phyloP scores from a whole-genome alignment of 2,113 vertebrate species.

The Engraulis encrasicolus region DNA sequence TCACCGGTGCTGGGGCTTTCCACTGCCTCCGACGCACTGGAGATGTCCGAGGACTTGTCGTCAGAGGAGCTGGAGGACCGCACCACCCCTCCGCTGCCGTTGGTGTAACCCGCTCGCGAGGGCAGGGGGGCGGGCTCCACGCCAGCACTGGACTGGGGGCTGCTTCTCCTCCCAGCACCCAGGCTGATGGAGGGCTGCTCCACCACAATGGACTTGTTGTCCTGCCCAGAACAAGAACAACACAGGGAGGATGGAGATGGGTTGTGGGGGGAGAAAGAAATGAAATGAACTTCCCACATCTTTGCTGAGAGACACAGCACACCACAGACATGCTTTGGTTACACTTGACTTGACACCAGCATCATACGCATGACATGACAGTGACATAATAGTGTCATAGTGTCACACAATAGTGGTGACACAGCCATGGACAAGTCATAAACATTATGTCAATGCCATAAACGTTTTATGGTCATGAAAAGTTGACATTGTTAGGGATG shows the following conservation, averaged over 20 bases:
- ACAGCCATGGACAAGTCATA: too few relatives aligned
- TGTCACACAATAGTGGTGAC: too few relatives aligned
- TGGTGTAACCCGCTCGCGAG: background rate
- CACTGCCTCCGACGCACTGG: constrained; percentile 91
- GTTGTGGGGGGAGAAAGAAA: constrained; percentile 23
- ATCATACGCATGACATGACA: too few relatives aligned
- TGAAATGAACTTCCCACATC: background rate
- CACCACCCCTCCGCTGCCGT: constrained; percentile 72
- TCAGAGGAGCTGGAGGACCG: constrained; percentile 80
- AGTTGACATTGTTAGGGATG: too few relatives aligned
- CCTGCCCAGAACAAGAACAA: constrained; percentile 69
- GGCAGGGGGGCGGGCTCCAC: constrained; percentile 73
- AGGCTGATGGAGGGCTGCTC: constrained; percentile 89
- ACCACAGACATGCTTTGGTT: background rate
- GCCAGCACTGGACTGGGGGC: constrained; percentile 68
- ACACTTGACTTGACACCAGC: too few relatives aligned
- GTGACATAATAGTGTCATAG: too few relatives aligned
- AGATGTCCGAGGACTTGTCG: constrained; percentile 91
- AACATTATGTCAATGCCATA: too few relatives aligned
- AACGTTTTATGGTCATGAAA: too few relatives aligned
- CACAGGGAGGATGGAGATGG: background rate
- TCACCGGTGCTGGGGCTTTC: constrained; percentile 85
- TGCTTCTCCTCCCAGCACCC: constrained; percentile 80
- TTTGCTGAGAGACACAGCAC: background rate
- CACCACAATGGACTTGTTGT: constrained; percentile 87